phyloP scores from a whole-genome alignment of 1,140 invertebrate genomes.

The Drosophila virilis region DNA sequence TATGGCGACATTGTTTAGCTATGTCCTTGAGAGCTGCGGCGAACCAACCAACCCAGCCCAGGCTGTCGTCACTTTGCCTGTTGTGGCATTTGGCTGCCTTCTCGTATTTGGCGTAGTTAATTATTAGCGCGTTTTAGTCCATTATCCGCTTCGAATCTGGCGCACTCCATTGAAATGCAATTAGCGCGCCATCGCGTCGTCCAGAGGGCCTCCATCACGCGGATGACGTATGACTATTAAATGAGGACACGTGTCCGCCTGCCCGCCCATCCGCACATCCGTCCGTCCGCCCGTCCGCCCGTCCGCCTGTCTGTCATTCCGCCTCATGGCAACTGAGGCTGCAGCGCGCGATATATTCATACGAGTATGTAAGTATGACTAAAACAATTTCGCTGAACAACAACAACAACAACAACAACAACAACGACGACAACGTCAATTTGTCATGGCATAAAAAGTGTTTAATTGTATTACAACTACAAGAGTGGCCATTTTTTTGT shows the following conservation, averaged over 20 bases:
- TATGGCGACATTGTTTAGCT: slow-evolving; percentile 15
- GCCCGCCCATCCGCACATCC: neutral
- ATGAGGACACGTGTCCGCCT: slow-evolving; percentile 48
- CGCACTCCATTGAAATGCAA: slow-evolving; percentile 75
- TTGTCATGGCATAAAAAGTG: slow-evolving; percentile 44
- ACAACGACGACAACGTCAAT: slow-evolving; percentile 31
- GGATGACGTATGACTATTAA: slow-evolving; percentile 55
- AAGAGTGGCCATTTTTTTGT: slow-evolving; percentile 25
- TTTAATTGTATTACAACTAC: slow-evolving; percentile 57
- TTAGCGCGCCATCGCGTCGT: slow-evolving; percentile 51
- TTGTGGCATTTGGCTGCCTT: slow-evolving; percentile 8
- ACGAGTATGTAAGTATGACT: slow-evolving; percentile 38
- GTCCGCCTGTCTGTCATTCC: neutral
- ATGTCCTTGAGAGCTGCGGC: slow-evolving; percentile 30
- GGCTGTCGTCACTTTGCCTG: neutral
- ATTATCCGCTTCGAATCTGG: slow-evolving; percentile 63
- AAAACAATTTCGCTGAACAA: slow-evolving; percentile 47
- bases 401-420: slow-evolving; percentile 16
- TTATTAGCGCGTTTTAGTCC: slow-evolving; percentile 78
- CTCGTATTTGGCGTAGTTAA: slow-evolving; percentile 68
- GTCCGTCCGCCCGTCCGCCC: neutral
- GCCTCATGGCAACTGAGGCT: neutral
- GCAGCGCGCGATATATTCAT: neutral
- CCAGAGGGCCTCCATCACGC: slow-evolving; percentile 10
- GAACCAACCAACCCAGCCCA: neutral